These are phyloP conservation scores for Aspidiotus destructor DNA, from an alignment of 2,888 invertebrate genomes.

Conservation along the genomic window DNA sequence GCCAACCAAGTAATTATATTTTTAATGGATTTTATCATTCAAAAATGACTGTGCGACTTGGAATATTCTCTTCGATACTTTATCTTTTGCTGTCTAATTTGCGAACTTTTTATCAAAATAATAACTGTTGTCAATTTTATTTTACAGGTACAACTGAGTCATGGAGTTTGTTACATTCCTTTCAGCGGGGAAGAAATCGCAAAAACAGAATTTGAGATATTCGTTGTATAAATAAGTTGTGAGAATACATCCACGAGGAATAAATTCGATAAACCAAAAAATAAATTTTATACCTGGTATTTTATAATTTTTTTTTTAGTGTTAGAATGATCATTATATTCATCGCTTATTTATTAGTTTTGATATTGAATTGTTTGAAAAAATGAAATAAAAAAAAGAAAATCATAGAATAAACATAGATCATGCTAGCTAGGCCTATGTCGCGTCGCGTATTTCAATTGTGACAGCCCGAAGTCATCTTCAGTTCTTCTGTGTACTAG, in stretches of 20 bases:
- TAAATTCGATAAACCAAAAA: background rate
- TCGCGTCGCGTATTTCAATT: too few relatives aligned
- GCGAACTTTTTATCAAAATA: background rate
- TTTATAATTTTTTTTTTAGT: too few relatives aligned
- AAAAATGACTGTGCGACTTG: too few relatives aligned
- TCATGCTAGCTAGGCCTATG: too few relatives aligned
- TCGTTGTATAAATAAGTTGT: slow-evolving; percentile 40
- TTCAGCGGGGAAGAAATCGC: slow-evolving; percentile 69
- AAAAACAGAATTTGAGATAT: slow-evolving; percentile 71
- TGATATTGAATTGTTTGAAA: background rate
- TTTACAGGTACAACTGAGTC: slow-evolving; percentile 64
- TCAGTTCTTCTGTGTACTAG: too few relatives aligned
- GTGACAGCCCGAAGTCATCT: too few relatives aligned
- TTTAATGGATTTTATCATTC: too few relatives aligned
- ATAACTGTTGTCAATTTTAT: background rate
- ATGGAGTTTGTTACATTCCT: slow-evolving; percentile 72
- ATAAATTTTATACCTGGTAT: too few relatives aligned
- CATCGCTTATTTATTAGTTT: background rate
- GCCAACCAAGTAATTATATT: too few relatives aligned
- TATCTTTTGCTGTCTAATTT: background rate
- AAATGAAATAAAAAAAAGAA: too few relatives aligned
- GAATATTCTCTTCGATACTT: too few relatives aligned
- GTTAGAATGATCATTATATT: background rate
- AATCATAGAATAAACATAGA: too few relatives aligned
- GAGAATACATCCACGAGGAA: background rate